Evolutionary conservation across 2,888 invertebrate species (phyloP).

Genomic region (Meghimatium bilineatum): DNA sequence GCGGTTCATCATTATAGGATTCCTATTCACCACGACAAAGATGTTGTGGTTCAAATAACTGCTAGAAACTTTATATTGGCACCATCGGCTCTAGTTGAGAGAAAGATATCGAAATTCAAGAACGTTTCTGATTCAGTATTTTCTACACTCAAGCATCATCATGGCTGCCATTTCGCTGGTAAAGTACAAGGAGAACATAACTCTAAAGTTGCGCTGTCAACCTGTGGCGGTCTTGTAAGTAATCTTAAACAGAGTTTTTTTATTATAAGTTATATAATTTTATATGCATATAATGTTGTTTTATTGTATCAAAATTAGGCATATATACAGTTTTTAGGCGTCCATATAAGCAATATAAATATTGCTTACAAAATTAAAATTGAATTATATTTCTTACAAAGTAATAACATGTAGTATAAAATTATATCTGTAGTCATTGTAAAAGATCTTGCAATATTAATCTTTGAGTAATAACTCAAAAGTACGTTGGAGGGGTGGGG

Average conservation of each 20-base stretch:
- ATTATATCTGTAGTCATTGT: too few relatives aligned
- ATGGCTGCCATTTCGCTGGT: slow-evolving; percentile 88
- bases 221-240: slow-evolving; percentile 90
- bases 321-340: too few relatives aligned
- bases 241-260: neutral
- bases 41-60: slow-evolving; percentile 76
- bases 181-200: slow-evolving; percentile 83
- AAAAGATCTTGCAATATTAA: too few relatives aligned
- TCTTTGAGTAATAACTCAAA: too few relatives aligned
- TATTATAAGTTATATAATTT: neutral
- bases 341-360: too few relatives aligned
- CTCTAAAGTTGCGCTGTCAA: slow-evolving; percentile 87
- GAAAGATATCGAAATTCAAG: slow-evolving; percentile 78
- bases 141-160: slow-evolving; percentile 69
- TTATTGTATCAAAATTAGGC: too few relatives aligned
- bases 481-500: too few relatives aligned
- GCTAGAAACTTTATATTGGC: slow-evolving; percentile 84
- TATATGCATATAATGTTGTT: too few relatives aligned
- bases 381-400: too few relatives aligned
- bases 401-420: too few relatives aligned
- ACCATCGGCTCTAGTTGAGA: slow-evolving; percentile 85
- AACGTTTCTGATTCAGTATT: slow-evolving; percentile 67
- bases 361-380: too few relatives aligned
- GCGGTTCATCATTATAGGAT: slow-evolving; percentile 67
- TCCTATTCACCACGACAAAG: slow-evolving; percentile 61